Conservation (phyloP, 2,797 vertebrate species). For the Halcyon smyrnensis region DNA sequence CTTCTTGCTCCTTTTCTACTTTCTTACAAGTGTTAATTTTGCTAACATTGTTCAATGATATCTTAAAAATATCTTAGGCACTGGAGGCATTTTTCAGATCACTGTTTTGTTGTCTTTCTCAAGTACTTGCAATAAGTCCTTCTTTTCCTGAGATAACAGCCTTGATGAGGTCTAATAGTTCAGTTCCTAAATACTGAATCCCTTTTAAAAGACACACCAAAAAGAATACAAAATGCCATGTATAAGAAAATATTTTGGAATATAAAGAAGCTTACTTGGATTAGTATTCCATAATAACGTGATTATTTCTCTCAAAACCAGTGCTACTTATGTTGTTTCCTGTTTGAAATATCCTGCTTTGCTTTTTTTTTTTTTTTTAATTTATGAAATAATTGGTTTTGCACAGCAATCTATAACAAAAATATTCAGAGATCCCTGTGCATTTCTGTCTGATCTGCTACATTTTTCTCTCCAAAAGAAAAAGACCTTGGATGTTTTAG, state of each 20-base stretch:
- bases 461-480: conserved; percentile 29
- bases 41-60: conserved; percentile 37
- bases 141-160: conserved; percentile 38
- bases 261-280: conserved; percentile 49
- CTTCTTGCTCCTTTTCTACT: conserved; percentile 7
- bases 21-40: conserved; percentile 60
- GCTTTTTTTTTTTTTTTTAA: conserved; percentile 41
- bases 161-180: conserved; percentile 51
- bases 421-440: conserved; percentile 32
- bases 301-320: conserved; percentile 64
- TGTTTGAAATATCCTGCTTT: conserved; percentile 70
- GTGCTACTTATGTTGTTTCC: conserved; percentile 47
- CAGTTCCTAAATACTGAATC: conserved; percentile 19
- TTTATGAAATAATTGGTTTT: conserved; percentile 65
- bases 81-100: conserved; percentile 20
- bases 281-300: conserved; percentile 52
- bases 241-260: conserved; percentile 57
- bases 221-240: conserved; percentile 40
- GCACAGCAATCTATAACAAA: conserved; percentile 26
- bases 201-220: conserved; percentile 39
- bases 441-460: conserved; percentile 31
- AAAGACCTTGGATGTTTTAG: conserved; percentile 46
- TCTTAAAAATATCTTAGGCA: conserved; percentile 47
- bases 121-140: background rate
- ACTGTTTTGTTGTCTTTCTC: conserved; percentile 45